phyloP scores from a whole-genome alignment of 1,140 invertebrate species.

The Drosophila funebris region DNA sequence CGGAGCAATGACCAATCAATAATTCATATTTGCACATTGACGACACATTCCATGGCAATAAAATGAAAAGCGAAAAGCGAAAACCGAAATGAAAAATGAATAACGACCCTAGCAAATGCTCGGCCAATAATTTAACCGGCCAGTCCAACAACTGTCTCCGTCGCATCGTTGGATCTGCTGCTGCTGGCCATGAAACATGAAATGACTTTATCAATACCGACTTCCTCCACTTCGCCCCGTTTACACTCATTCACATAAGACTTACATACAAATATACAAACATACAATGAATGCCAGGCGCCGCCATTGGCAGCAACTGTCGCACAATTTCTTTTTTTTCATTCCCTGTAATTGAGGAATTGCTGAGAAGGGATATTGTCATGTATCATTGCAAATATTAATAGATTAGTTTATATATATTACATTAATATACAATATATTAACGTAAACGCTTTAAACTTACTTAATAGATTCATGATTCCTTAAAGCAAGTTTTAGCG shows the following conservation, averaged over 20 bases:
- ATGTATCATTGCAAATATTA: not conserved
- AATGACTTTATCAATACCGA: slow-evolving; percentile 74
- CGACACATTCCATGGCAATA: slow-evolving; percentile 67
- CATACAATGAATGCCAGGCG: slow-evolving; percentile 67
- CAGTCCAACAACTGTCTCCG: slow-evolving; percentile 16
- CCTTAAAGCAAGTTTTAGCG: no score
- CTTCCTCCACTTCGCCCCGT: slow-evolving; percentile 8
- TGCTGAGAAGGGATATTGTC: not conserved
- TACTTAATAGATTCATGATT: no score
- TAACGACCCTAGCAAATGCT: slow-evolving; percentile 37
- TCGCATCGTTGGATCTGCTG: not conserved
- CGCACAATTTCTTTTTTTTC: slow-evolving; percentile 47
- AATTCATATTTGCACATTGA: slow-evolving; percentile 78
- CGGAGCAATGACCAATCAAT: slow-evolving; percentile 63
- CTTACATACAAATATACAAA: slow-evolving; percentile 13
- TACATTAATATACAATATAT: no score
- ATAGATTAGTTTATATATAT: no score
- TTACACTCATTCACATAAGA: slow-evolving; percentile 8
- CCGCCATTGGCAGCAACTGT: slow-evolving; percentile 60
- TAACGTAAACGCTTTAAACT: no score
- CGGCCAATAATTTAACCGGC: slow-evolving; percentile 54
- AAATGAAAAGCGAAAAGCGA: slow-evolving; percentile 72
- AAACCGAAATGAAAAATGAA: slow-evolving; percentile 53
- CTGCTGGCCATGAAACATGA: slow-evolving; percentile 38
- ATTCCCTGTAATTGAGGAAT: not conserved